Evolutionary conservation across 2,888 invertebrate genomes (phyloP).

Genomic region (Harpalus rubripes): DNA sequence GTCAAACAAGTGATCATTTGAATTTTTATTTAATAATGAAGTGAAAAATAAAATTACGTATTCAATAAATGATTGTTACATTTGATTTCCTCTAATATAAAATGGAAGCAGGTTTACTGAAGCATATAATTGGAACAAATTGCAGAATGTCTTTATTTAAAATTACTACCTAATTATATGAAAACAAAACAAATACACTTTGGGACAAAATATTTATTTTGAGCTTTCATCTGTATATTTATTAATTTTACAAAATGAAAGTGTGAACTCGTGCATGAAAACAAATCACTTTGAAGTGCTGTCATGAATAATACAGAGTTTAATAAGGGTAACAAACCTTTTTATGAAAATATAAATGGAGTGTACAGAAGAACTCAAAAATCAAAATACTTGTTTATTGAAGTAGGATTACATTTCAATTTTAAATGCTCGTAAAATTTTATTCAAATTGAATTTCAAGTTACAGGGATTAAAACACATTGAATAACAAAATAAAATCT

Average conservation of each 20-base stretch:
- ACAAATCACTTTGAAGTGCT: background rate
- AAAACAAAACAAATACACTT: background rate
- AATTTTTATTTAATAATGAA: too few species aligned
- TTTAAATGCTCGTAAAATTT: too few species aligned
- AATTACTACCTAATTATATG: background rate
- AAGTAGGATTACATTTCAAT: background rate
- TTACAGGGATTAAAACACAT: too few species aligned
- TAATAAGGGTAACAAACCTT: background rate
- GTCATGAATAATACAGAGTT: background rate
- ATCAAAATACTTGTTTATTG: background rate
- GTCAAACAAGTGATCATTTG: too few species aligned
- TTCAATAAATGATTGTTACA: too few species aligned
- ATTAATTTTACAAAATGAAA: background rate
- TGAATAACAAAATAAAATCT: too few species aligned
- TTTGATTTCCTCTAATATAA: too few species aligned
- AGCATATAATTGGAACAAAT: background rate
- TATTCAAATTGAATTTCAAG: too few species aligned
- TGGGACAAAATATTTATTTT: background rate
- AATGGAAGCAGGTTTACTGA: background rate
- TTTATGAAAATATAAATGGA: background rate
- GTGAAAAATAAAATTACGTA: too few species aligned
- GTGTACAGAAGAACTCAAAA: too few species aligned
- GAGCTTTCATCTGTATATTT: background rate
- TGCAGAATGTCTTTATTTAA: background rate
- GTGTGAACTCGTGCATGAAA: background rate